Base-by-base conservation (phyloP, 2,888 invertebrate genomes). In the Diadegma fenestrale region DNA sequence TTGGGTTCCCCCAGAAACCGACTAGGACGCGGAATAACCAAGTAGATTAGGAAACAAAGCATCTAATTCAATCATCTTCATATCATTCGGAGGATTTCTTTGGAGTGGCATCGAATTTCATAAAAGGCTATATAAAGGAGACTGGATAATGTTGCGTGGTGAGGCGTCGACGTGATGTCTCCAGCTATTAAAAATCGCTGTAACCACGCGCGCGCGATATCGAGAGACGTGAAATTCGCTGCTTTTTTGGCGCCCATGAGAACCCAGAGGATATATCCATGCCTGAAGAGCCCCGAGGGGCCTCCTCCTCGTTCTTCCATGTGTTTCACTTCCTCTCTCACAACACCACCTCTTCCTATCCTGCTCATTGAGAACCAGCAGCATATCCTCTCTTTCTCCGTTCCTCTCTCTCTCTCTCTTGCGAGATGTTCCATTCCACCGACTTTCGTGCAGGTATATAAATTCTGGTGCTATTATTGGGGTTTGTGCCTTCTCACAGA, bases 391-490 rank as follows among this genome's bases (percentile, higher is more conserved):
- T 51, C 81, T 80, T 30, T 77, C 79, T 81, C 71, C 77, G 80
- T 89, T 86, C 84, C 89, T 84, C 88, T 86, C 86, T 89, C 86
- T 84, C 89, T 84, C 86, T 84, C 89, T 84, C 88, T 85, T 85
- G 80, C 76, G 79, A 58, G 66, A 79, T 84, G 80, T 84, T 76
- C 89, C 92, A 90, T 91, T 92, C 92, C 91, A 90, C 89, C 90
- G 89, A 90, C 89, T 91, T 87, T 90, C 92, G 91, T 92, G 92
- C 93, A 93, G 93, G 93, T 93, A 93, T 93, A 93, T 93, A 93
- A 93, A 93, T 93, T 93, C 93, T 93, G 92, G 92, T 92, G 93
- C 93, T 93, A 93, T 93, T 93, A 93, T 93, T 93, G 92, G 93
- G 93, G 92, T 92, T 93, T 92, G 89, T 91, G 91, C 91, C 90